A percentile compares a stretch with the other conserved stretches of the same genome.
Evolutionary conservation across 2,888 invertebrate species (phyloP).

Genomic region (Aphidius colemani): DNA sequence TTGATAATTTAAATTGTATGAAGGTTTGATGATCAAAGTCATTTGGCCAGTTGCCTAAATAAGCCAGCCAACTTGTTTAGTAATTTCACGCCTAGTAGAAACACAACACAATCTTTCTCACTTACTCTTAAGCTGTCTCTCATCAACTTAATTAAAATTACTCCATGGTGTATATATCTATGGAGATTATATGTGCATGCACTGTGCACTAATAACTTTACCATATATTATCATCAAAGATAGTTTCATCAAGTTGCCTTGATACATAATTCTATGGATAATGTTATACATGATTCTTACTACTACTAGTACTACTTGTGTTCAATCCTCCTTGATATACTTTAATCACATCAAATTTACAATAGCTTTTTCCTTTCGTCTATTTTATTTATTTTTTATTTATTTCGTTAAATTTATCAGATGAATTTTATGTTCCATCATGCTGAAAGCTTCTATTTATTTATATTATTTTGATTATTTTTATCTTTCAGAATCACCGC

Average conservation of each 20-base stretch:
- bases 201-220: background rate
- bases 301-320: too few relatives aligned
- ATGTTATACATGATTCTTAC: too few relatives aligned
- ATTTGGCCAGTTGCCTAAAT: conserved; percentile 23
- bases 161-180: background rate
- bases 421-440: background rate
- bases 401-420: background rate
- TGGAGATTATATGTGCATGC: background rate
- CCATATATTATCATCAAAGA: background rate
- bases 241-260: background rate
- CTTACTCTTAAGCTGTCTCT: conserved; percentile 7
- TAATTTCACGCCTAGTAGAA: conserved; percentile 5
- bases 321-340: background rate
- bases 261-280: background rate
- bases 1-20: background rate
- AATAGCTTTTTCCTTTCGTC: too few relatives aligned
- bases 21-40: background rate
- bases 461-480: too few relatives aligned
- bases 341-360: background rate
- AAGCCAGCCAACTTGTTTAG: conserved; percentile 16
- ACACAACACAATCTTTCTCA: conserved; percentile 3
- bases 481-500: conserved; percentile 10
- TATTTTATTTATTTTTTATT: too few relatives aligned
- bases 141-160: conserved; percentile 7
- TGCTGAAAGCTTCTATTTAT: background rate